Conservation (phyloP, 2,113 vertebrate genomes). For the Hipposideros armiger region DNA sequence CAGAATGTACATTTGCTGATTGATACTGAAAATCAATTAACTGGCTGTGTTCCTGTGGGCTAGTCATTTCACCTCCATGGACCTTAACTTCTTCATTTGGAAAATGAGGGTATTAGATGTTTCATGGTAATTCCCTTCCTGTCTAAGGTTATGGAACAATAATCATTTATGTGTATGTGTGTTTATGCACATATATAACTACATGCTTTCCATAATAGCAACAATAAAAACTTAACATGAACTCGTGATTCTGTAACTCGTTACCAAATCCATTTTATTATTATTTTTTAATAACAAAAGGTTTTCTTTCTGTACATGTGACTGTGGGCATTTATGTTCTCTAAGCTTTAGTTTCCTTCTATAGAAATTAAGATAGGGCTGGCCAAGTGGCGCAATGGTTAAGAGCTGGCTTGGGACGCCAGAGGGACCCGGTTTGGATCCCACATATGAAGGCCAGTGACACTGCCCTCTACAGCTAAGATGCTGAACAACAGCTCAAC, state of each 20-base stretch:
- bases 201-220: constrained; percentile 11
- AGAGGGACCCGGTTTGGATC: no score
- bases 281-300: constrained; percentile 41
- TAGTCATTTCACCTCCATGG: neutral
- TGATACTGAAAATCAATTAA: constrained; percentile 50
- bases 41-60: neutral
- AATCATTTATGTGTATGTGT: neutral
- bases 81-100: constrained; percentile 54
- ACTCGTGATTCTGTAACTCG: constrained; percentile 33
- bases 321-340: neutral
- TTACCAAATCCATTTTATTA: neutral
- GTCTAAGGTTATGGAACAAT: constrained; percentile 4
- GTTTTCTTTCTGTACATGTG: constrained; percentile 28
- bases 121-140: neutral
- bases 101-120: constrained; percentile 47
- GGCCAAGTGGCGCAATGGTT: no score
- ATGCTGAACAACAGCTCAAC: no score
- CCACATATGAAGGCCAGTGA: no score
- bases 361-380: neutral
- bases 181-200: neutral
- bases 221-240: constrained; percentile 15
- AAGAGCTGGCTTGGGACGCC: no score
- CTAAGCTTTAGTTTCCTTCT: constrained; percentile 30
- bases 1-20: neutral
- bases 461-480: no score